These are phyloP conservation scores for Phocoena sinus DNA, from an alignment of 2,113 vertebrate species.

Conservation along the genomic window DNA sequence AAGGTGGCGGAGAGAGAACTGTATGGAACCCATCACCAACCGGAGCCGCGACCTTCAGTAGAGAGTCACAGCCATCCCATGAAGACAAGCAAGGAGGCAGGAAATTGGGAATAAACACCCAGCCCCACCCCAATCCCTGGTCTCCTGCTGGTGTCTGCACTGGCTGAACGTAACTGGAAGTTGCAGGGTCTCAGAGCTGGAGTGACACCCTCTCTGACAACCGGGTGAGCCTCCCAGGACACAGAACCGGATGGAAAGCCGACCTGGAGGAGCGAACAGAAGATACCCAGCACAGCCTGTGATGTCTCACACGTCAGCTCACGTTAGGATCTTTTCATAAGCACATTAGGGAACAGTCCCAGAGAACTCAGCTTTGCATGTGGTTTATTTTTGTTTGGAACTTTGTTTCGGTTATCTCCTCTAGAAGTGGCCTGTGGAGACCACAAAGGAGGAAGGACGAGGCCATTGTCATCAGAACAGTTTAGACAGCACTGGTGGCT, in stretches of 20 bases:
- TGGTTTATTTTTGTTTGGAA: background rate
- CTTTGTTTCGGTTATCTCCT: background rate
- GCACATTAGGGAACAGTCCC: background rate
- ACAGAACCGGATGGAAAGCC: background rate
- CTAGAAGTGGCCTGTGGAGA: background rate
- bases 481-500: background rate
- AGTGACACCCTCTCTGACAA: background rate
- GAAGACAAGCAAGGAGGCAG: background rate
- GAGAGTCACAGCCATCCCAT: background rate
- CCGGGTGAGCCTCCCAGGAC: background rate
- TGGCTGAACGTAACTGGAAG: background rate
- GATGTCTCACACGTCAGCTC: background rate
- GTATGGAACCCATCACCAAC: accelerated
- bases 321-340: background rate
- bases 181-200: background rate
- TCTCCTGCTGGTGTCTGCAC: background rate
- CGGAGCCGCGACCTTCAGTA: background rate
- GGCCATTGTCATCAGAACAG: background rate
- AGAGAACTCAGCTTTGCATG: background rate
- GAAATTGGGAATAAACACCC: background rate
- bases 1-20: background rate
- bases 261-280: background rate
- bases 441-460: background rate
- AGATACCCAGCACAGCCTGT: background rate
- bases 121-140: accelerated